Evolutionary conservation across 2,113 vertebrate genomes (phyloP), one percentile per base, ranked within the genome.

Genomic region (Mola mola): DNA sequence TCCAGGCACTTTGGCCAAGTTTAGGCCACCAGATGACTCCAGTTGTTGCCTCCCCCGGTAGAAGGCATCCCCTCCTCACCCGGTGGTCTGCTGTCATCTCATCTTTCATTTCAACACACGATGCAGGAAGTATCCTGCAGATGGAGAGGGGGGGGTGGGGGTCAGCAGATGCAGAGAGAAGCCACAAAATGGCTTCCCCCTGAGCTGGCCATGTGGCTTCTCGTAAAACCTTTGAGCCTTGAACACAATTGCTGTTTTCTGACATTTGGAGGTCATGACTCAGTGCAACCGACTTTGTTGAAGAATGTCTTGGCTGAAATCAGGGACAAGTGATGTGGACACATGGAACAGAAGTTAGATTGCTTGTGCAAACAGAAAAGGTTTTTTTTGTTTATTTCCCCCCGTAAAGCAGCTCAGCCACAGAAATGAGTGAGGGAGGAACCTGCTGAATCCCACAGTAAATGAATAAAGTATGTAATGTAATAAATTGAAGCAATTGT

Each of bases 11-110:
- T 42, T 29, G 56, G 71, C 67, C 71, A 77, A 50, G 63, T 82
- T 85, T 79, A 81, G 81, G 70, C 76, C 68, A 76, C 62, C 75
- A 88, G 71, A 83, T 71, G 74, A 81, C 83, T 74, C 69, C 81
- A 82, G 79, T 83, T 86, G 82, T 83, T 78, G 57, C 64, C 62
- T 66, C 72, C 66, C 64, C 25, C 46, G 59, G 61, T 72, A 33
- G 42, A 62, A 79, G 79, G 61, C 71, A 70, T 82, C 69, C 69
- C 31, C 20, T 66, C 62, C 82, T 74, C 46, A 25, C 75, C 77
- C 60, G 88, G 90, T 90, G 91, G 89, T 88, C 89, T 67, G 68
- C 52, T 62, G 71, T 73, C 75, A 65, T 84, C 84, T 91, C 85
- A 70, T 78, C 79, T 92, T 91, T 90, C 90, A 88, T 46, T n/a